A percentile compares a stretch with the other conserved stretches of the same genome.
These are phyloP conservation scores for Meteorus sp. DNA, from an alignment of 1,140 invertebrate genomes.

Conservation along the genomic window DNA sequence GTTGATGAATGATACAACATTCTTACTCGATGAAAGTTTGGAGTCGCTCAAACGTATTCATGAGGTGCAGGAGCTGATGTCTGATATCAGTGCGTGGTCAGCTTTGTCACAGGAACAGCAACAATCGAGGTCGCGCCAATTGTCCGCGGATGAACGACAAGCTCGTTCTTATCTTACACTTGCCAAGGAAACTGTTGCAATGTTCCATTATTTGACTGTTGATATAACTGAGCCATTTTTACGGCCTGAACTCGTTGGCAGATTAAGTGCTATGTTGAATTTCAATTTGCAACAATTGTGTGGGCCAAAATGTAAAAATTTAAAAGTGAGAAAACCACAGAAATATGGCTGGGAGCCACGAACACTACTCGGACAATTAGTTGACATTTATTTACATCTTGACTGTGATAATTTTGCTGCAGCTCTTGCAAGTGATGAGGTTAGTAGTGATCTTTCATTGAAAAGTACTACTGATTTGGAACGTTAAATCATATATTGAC, in stretches of 20 bases:
- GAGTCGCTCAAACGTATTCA: slow-evolving; percentile 94
- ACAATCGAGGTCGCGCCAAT: slow-evolving; percentile 74
- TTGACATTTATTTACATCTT: slow-evolving; percentile 96
- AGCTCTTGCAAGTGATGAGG: slow-evolving; percentile 87
- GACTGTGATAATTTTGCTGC: slow-evolving; percentile 89
- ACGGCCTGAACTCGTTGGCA: slow-evolving; percentile 85
- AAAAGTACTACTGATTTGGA: background rate
- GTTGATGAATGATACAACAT: slow-evolving; percentile 99
- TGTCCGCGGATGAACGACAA: slow-evolving; percentile 89
- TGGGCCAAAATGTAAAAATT: slow-evolving; percentile 94
- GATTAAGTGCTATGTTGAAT: slow-evolving; percentile 96
- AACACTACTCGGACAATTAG: slow-evolving; percentile 84
- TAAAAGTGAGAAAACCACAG: slow-evolving; percentile 93
- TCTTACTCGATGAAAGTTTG: slow-evolving; percentile 93
- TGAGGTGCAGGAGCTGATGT: slow-evolving; percentile 89
- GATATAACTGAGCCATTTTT: slow-evolving; percentile 95
- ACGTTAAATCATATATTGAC: slow-evolving; percentile 7
- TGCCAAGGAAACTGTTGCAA: slow-evolving; percentile 94
- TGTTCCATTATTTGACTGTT: slow-evolving; percentile 96
- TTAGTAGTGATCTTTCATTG: slow-evolving; percentile 44
- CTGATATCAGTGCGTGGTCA: slow-evolving; percentile 69
- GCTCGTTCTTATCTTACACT: slow-evolving; percentile 94
- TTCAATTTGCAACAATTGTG: slow-evolving; percentile 97
- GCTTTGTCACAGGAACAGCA: slow-evolving; percentile 72
- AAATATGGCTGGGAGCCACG: slow-evolving; percentile 97